Evolutionary conservation across 1,140 invertebrate species (phyloP).

Genomic region (Diorhabda carinulata): DNA sequence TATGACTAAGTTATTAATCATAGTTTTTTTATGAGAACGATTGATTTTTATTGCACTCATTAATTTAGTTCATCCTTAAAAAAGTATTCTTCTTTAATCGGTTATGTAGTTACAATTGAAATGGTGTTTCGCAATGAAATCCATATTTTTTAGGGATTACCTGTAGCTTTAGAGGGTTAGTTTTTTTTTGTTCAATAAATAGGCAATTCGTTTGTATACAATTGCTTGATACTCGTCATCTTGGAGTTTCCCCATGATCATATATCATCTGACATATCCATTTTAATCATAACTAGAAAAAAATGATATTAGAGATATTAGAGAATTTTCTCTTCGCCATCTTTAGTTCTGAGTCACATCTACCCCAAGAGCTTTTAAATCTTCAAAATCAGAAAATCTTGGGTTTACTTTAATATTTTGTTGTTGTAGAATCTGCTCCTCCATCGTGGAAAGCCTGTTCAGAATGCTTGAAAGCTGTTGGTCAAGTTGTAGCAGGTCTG

Average conservation of each 20-base stretch:
- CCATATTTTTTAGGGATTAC: not conserved
- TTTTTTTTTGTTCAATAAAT: too few relatives aligned
- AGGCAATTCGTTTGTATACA: too few relatives aligned
- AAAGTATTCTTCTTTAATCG: not conserved
- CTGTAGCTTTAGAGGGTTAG: too few relatives aligned
- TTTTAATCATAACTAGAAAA: too few relatives aligned
- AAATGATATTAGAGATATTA: too few relatives aligned
- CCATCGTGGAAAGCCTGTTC: conserved; percentile 72
- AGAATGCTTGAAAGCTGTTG: conserved; percentile 74
- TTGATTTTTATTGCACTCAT: too few relatives aligned
- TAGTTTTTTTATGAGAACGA: too few relatives aligned
- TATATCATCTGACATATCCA: too few relatives aligned
- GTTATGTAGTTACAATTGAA: not conserved
- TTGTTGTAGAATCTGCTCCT: conserved; percentile 58
- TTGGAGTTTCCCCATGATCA: too few relatives aligned
- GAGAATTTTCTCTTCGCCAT: not conserved
- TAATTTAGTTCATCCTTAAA: not conserved
- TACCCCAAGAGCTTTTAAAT: not conserved
- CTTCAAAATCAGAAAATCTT: not conserved
- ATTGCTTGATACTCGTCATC: too few relatives aligned
- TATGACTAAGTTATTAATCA: too few relatives aligned
- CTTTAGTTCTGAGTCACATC: not conserved
- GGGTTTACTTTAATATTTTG: not conserved
- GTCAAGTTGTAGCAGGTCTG: conserved; percentile 76
- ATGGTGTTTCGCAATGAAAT: not conserved